Conservation (phyloP, 2,888 invertebrate species). For the Nephrotoma appendiculata region DNA sequence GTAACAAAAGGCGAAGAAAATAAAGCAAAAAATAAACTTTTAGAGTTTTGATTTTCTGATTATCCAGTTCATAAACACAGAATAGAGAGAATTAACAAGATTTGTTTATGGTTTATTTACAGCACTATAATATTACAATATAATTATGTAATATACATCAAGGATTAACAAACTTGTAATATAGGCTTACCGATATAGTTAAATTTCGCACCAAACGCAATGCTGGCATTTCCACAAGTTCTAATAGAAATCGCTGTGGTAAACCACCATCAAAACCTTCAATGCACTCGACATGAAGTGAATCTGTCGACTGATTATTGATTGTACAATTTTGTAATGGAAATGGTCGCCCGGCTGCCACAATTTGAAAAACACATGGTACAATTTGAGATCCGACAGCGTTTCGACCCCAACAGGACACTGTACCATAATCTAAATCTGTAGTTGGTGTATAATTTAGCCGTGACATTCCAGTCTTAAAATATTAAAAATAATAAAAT, state of each 20-base stretch:
- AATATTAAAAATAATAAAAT: slow-evolving; percentile 4
- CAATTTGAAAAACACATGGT: slow-evolving; percentile 76
- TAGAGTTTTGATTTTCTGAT: neutral
- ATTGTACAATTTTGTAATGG: slow-evolving; percentile 76
- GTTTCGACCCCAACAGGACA: slow-evolving; percentile 77
- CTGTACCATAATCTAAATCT: slow-evolving; percentile 82
- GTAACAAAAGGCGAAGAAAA: neutral
- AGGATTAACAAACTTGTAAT: neutral
- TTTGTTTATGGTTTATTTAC: neutral
- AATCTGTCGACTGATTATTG: slow-evolving; percentile 72
- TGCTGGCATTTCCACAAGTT: slow-evolving; percentile 57
- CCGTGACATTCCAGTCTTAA: slow-evolving; percentile 34
- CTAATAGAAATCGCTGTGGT: slow-evolving; percentile 74
- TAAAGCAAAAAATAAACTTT: neutral
- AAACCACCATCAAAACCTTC: slow-evolving; percentile 81
- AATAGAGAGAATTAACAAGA: neutral
- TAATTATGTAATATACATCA: neutral
- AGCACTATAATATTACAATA: neutral
- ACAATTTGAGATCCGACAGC: slow-evolving; percentile 68
- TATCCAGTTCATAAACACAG: neutral
- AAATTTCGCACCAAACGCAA: slow-evolving; percentile 35
- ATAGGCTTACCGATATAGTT: slow-evolving; percentile 26
- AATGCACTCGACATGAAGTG: slow-evolving; percentile 69
- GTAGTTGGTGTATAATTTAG: slow-evolving; percentile 75
- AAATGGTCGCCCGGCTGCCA: slow-evolving; percentile 76